These are phyloP conservation scores for Polydesmus complanatus DNA, from an alignment of 2,888 invertebrate species.

Conservation along the genomic window DNA sequence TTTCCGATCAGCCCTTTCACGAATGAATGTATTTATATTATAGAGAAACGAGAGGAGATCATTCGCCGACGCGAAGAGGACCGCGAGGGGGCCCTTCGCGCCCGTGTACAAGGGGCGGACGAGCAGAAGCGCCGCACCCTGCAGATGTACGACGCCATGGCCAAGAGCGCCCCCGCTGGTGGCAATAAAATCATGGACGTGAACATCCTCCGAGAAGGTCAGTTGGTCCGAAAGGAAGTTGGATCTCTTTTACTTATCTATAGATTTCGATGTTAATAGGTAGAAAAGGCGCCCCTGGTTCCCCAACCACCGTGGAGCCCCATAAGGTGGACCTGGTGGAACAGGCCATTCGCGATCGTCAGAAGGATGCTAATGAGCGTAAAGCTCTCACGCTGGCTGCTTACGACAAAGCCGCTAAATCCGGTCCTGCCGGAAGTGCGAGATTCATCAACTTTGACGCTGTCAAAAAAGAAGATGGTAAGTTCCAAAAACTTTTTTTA, in stretches of 20 bases:
- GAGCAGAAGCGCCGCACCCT: slow-evolving; percentile 30
- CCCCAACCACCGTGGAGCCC: background rate
- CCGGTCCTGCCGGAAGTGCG: slow-evolving; percentile 22
- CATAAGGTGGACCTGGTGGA: slow-evolving; percentile 22
- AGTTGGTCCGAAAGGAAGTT: background rate
- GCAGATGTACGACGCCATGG: slow-evolving; percentile 30
- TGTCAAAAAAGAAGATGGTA: slow-evolving; percentile 24
- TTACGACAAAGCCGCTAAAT: slow-evolving; percentile 24
- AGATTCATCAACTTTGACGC: slow-evolving; percentile 23
- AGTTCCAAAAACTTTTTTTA: slow-evolving; percentile 12
- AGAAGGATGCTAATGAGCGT: slow-evolving; percentile 22
- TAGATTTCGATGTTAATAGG: background rate
- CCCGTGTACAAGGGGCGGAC: slow-evolving; percentile 28
- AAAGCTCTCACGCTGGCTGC: slow-evolving; percentile 23
- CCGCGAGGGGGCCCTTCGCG: slow-evolving; percentile 22
- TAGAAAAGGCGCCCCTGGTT: background rate
- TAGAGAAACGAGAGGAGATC: slow-evolving; percentile 23
- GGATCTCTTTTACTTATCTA: background rate
- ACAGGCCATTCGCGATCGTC: slow-evolving; percentile 21
- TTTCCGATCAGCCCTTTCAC: background rate
- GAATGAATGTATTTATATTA: too few relatives aligned
- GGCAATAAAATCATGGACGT: slow-evolving; percentile 22
- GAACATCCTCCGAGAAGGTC: slow-evolving; percentile 19
- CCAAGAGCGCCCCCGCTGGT: slow-evolving; percentile 24
- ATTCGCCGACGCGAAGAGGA: slow-evolving; percentile 22